Conservation (phyloP, 1,140 invertebrate species). For the Lordiphosa mommai region DNA sequence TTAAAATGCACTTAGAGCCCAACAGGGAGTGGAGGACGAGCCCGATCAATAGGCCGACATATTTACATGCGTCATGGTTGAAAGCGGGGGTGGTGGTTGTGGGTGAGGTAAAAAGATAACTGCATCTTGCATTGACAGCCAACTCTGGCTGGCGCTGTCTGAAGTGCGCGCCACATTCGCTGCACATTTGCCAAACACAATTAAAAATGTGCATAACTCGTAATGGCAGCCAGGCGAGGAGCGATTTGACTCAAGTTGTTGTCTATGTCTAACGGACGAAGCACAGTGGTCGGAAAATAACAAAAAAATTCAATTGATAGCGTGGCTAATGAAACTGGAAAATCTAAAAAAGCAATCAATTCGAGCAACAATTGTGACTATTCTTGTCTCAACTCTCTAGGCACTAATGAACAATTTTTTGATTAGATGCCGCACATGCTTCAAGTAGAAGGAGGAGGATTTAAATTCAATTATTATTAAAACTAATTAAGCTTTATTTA, state of each 20-base stretch:
- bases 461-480: too few relatives aligned
- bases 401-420: too few relatives aligned
- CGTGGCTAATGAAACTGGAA: too few relatives aligned
- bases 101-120: not conserved
- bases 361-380: too few relatives aligned
- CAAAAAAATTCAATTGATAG: too few relatives aligned
- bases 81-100: slow-evolving; percentile 2
- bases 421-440: too few relatives aligned
- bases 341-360: too few relatives aligned
- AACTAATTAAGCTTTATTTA: too few relatives aligned
- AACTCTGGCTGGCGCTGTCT: slow-evolving; percentile 23
- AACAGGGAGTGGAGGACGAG: slow-evolving; percentile 15
- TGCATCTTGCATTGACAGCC: slow-evolving; percentile 36
- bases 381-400: too few relatives aligned
- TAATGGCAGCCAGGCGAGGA: slow-evolving; percentile 26
- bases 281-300: slow-evolving; percentile 20
- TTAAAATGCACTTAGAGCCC: slow-evolving; percentile 52
- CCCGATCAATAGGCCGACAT: slow-evolving; percentile 33
- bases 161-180: slow-evolving; percentile 43
- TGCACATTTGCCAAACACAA: slow-evolving; percentile 69
- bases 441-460: too few relatives aligned
- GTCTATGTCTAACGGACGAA: slow-evolving; percentile 51
- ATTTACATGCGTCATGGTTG: slow-evolving; percentile 35
- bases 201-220: slow-evolving; percentile 74
- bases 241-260: slow-evolving; percentile 65